Evolutionary conservation across 2,888 invertebrate species (phyloP).

Genomic region (Caprella mutica): DNA sequence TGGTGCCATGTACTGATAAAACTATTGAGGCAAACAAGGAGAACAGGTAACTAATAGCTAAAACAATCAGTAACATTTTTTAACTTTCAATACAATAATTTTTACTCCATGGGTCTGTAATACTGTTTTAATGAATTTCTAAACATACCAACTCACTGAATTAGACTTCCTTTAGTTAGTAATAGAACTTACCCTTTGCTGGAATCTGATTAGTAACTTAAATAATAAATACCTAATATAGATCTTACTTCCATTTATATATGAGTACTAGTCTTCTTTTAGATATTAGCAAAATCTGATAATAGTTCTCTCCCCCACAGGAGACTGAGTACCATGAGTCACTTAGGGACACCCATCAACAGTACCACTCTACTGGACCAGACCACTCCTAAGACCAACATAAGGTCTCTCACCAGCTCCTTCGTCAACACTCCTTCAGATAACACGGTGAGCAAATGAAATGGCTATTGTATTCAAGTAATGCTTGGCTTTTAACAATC

Average conservation of each 20-base stretch:
- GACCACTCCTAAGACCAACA: slow-evolving; percentile 2
- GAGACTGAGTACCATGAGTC: background rate
- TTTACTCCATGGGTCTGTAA: no score
- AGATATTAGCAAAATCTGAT: background rate
- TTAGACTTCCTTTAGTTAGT: no score
- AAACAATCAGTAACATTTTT: background rate
- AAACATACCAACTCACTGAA: no score
- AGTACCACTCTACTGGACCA: no score
- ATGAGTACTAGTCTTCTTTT: no score
- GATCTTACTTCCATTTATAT: no score
- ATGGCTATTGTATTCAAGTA: no score
- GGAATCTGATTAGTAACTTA: no score
- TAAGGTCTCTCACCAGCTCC: slow-evolving; percentile 8
- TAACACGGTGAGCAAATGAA: slow-evolving; percentile 9
- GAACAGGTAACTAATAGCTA: background rate
- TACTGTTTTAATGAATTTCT: no score
- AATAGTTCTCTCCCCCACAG: background rate
- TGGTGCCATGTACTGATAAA: slow-evolving; percentile 62
- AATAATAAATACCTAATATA: no score
- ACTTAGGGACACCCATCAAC: background rate
- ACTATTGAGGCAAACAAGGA: slow-evolving; percentile 45
- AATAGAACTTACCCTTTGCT: no score
- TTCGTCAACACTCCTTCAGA: slow-evolving; percentile 2
- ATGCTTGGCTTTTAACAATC: no score
- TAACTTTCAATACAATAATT: background rate